A percentile compares a stretch with the other conserved stretches of the same genome.
phyloP scores from a whole-genome alignment of 2,888 invertebrate species.

The Pollenia griseotomentosa region DNA sequence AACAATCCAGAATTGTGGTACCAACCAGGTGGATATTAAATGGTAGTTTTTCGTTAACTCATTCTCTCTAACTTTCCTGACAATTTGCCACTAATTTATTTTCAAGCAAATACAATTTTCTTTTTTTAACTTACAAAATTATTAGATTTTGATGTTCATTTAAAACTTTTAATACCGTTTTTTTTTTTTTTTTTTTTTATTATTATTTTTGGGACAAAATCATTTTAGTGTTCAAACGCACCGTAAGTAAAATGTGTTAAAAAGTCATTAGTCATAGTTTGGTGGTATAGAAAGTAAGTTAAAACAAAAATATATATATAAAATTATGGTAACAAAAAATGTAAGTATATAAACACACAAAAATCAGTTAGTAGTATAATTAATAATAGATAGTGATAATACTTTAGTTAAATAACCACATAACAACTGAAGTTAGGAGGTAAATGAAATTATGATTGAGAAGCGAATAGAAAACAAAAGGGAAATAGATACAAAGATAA shows the following conservation, averaged over 20 bases:
- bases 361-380: background rate
- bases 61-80: no score
- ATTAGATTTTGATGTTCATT: no score
- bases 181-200: background rate
- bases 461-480: constrained; percentile 10
- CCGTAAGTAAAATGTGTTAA: constrained; percentile 38
- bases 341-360: background rate
- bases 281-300: constrained; percentile 61
- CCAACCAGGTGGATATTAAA: no score
- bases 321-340: background rate
- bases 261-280: constrained; percentile 69
- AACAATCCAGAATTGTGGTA: no score
- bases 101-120: no score
- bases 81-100: no score
- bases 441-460: constrained; percentile 57
- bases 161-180: no score
- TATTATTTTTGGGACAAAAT: constrained; percentile 1
- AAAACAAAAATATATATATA: background rate
- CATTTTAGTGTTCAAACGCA: constrained; percentile 1
- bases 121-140: no score
- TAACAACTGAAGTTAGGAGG: constrained; percentile 7
- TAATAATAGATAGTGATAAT: constrained; percentile 2
- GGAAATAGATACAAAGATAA: constrained; percentile 2
- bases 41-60: no score
- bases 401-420: constrained; percentile 30